These are phyloP conservation scores for Hylaeus volcanicus DNA, from an alignment of 1,140 invertebrate species.

Conservation along the genomic window DNA sequence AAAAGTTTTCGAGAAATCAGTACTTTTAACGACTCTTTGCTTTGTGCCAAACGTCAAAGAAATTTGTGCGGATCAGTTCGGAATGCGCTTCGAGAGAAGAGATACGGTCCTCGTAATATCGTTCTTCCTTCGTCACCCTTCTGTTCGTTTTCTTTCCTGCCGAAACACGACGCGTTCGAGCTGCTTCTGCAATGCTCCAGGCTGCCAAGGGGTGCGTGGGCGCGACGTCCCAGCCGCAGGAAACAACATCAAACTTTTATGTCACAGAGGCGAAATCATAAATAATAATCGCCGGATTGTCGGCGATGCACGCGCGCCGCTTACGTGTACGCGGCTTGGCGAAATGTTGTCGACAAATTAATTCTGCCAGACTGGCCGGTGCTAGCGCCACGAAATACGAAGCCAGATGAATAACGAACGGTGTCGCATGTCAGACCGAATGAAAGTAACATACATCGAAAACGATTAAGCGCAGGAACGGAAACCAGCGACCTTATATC, in stretches of 20 bases:
- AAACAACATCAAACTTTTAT: constrained; percentile 68
- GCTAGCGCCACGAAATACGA: constrained; percentile 33
- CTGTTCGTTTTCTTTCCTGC: not conserved
- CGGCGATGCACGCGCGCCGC: constrained; percentile 44
- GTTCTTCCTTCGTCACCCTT: constrained; percentile 5
- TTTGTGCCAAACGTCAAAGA: too few relatives aligned
- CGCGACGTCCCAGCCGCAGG: constrained; percentile 47
- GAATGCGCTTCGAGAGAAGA: not conserved
- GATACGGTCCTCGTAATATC: not conserved
- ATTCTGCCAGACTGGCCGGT: constrained; percentile 41
- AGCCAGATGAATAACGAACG: constrained; percentile 59
- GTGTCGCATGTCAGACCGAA: constrained; percentile 46
- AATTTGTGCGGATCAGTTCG: constrained; percentile 20
- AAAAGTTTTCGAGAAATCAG: too few relatives aligned
- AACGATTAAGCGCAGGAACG: constrained; percentile 45
- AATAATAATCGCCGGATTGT: constrained; percentile 77
- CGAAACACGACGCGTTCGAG: constrained; percentile 12
- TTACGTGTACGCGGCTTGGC: not conserved
- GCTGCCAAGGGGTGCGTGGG: constrained; percentile 61
- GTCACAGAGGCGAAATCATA: constrained; percentile 67
- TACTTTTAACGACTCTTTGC: too few relatives aligned
- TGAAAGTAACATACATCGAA: constrained; percentile 57
- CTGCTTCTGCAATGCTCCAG: constrained; percentile 24
- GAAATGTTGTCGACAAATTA: constrained; percentile 58
- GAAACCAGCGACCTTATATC: not conserved